Percentiles rank a stretch among this genome's conserved stretches.
These are phyloP conservation scores for Amphiprion percula DNA, from an alignment of 2,113 vertebrate species.

Conservation along the genomic window DNA sequence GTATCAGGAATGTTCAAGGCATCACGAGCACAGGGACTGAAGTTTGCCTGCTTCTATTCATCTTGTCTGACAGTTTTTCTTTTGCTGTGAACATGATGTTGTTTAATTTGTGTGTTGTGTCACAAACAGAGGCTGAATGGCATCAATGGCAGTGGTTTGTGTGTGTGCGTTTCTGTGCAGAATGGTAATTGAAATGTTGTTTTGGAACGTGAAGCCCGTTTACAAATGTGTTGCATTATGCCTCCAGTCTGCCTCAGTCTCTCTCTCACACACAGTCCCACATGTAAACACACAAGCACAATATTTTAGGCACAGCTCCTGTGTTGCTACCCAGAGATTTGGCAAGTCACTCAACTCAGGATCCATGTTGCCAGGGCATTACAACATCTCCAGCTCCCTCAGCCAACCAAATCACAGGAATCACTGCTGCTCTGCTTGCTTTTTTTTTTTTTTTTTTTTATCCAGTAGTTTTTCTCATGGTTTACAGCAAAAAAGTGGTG, in stretches of 20 bases:
- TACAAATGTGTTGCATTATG: conserved; percentile 57
- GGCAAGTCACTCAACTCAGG: conserved; percentile 60
- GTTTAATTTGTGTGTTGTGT: conserved; percentile 41
- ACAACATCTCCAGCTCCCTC: conserved; percentile 65
- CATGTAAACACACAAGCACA: conserved; percentile 1
- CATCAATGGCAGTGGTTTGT: conserved; percentile 19
- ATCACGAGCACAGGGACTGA: conserved; percentile 34
- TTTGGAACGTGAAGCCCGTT: conserved; percentile 35
- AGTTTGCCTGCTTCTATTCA: conserved; percentile 47
- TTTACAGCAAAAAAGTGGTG: background rate
- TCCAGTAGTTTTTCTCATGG: conserved; percentile 17
- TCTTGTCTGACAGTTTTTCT: conserved; percentile 41
- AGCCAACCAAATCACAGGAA: conserved; percentile 55
- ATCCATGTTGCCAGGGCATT: conserved; percentile 63
- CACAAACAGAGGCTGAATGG: conserved; percentile 37
- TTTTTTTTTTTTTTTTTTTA: background rate
- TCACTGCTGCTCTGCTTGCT: conserved; percentile 26
- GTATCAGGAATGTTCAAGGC: conserved; percentile 19
- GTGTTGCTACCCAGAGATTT: conserved; percentile 69
- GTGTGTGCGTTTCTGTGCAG: conserved; percentile 9
- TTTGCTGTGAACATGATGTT: conserved; percentile 20
- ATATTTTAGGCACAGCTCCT: conserved; percentile 44
- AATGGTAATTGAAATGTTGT: conserved; percentile 59
- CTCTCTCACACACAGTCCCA: background rate
- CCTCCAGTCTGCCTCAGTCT: conserved; percentile 7